Evolutionary conservation across 2,113 vertebrate species (phyloP).

Genomic region (Pholis gunnellus): DNA sequence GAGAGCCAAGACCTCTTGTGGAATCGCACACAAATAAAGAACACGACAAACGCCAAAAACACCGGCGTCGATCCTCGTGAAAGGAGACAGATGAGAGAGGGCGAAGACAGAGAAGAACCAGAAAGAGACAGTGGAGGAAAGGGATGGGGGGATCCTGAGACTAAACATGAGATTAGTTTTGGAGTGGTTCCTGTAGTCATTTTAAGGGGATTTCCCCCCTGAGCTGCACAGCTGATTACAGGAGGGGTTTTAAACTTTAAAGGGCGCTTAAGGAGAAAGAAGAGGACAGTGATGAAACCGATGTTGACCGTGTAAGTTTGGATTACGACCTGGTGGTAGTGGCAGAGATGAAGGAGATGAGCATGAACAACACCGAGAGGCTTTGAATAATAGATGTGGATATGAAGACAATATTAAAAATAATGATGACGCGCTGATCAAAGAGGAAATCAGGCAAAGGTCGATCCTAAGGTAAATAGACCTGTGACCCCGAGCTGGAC

Average conservation of each 20-base stretch:
- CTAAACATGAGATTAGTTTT: slow-evolving; percentile 54
- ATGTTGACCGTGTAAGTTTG: slow-evolving; percentile 37
- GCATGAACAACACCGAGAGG: slow-evolving; percentile 19
- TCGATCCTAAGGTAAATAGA: slow-evolving; percentile 47
- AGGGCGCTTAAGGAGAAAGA: slow-evolving; percentile 28
- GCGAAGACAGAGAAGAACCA: slow-evolving; percentile 17
- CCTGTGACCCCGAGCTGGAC: slow-evolving; percentile 21
- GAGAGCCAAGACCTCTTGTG: background rate
- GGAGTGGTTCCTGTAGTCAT: slow-evolving; percentile 68
- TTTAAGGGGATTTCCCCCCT: slow-evolving; percentile 72
- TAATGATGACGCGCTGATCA: slow-evolving; percentile 35
- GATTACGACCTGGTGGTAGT: background rate
- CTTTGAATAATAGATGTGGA: slow-evolving; percentile 44
- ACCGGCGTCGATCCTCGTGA: background rate
- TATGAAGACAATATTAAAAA: slow-evolving; percentile 46
- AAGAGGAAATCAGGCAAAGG: slow-evolving; percentile 48
- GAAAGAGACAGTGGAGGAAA: slow-evolving; percentile 12
- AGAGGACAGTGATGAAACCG: slow-evolving; percentile 23
- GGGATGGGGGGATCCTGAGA: slow-evolving; percentile 31
- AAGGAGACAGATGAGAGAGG: background rate
- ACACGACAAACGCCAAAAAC: background rate
- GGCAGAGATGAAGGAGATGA: slow-evolving; percentile 22
- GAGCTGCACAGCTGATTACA: slow-evolving; percentile 70
- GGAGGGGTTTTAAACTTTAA: slow-evolving; percentile 64
- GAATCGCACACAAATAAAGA: background rate